Base-by-base conservation (phyloP, 2,113 vertebrate species). In the Psittacula cyanocephala region DNA sequence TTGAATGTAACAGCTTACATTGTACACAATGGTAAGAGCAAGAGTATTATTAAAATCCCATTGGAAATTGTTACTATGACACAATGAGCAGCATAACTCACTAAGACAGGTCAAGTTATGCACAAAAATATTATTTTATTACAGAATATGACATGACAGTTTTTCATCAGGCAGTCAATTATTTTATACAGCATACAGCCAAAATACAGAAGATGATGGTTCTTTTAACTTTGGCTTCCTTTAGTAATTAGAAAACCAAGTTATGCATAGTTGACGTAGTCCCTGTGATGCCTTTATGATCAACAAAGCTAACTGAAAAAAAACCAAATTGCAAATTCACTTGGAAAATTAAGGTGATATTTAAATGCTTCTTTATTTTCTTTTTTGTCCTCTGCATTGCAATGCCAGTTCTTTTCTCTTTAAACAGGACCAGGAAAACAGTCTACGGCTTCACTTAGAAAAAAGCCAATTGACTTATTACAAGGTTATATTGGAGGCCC, bases 91-190 rank as follows among this genome's bases (percentile, higher is more conserved):
- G 91, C 47, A 91, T 96, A 97, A 98, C 87, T 97, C 91, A 97
- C 76, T 47, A 79, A 97, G 94, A 96, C 93, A 94, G 95, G 91
- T 95, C 94, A 97, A 92, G 89, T 96, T 97, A 94, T 93, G 75
- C 82, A 95, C 90, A 95, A 95, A 98, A 97, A 96, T 96, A 94
- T 93, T 97, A 96, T 97, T 97, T 97, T 97, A 96, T 97, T 97
- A 94, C 88, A 91, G 97, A 96, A 97, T 90, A 95, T 89, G 95
- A 96, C 96, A 98, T 84, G 89, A 89, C 44, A 95, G 79, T 97
- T 97, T 97, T 96, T 97, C 90, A 95, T 80, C 92, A 95, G 84
- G 63, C 80, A 96, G 93, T 83, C 95, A 97, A 94, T 97, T 97
- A 97, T 97, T 98, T 97, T 89, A 67, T 46, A 37, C 87, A 90